Evolutionary conservation across 2,797 vertebrate species (phyloP).

Genomic region (Esox masquinongy): DNA sequence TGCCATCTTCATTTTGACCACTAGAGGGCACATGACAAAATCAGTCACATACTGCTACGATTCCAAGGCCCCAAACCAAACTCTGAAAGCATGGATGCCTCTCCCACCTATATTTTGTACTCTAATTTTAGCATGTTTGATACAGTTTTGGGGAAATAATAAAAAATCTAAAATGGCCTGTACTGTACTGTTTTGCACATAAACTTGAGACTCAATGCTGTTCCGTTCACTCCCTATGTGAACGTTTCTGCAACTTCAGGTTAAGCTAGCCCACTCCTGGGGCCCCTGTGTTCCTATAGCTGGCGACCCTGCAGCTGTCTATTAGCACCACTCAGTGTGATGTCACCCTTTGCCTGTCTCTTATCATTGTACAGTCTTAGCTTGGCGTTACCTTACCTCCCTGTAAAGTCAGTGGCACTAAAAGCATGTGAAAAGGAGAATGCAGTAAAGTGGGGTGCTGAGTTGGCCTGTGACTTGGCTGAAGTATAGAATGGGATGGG

Average conservation of each 20-base stretch:
- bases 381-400: slow-evolving; percentile 59
- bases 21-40: slow-evolving; percentile 40
- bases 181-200: slow-evolving; percentile 74
- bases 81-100: slow-evolving; percentile 28
- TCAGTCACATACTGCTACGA: slow-evolving; percentile 26
- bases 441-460: slow-evolving; percentile 28
- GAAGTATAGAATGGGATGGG: slow-evolving; percentile 12
- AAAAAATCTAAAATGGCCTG: slow-evolving; percentile 55
- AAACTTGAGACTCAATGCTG: slow-evolving; percentile 70
- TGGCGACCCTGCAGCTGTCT: slow-evolving; percentile 24
- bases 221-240: slow-evolving; percentile 56
- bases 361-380: slow-evolving; percentile 60
- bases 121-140: slow-evolving; percentile 55
- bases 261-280: slow-evolving; percentile 45
- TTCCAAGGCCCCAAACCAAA: slow-evolving; percentile 25
- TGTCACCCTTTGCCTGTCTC: slow-evolving; percentile 60
- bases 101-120: slow-evolving; percentile 34
- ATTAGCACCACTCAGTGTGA: slow-evolving; percentile 37
- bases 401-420: slow-evolving; percentile 44
- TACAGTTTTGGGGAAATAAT: not conserved
- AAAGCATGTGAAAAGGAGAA: slow-evolving; percentile 59
- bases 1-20: slow-evolving; percentile 32
- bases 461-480: slow-evolving; percentile 2
- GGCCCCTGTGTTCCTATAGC: slow-evolving; percentile 12
- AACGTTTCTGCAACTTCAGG: slow-evolving; percentile 76